Percentiles rank a stretch among this genome's conserved stretches.
Conservation (phyloP, 2,113 vertebrate species). For the Ardeotis arabs region DNA sequence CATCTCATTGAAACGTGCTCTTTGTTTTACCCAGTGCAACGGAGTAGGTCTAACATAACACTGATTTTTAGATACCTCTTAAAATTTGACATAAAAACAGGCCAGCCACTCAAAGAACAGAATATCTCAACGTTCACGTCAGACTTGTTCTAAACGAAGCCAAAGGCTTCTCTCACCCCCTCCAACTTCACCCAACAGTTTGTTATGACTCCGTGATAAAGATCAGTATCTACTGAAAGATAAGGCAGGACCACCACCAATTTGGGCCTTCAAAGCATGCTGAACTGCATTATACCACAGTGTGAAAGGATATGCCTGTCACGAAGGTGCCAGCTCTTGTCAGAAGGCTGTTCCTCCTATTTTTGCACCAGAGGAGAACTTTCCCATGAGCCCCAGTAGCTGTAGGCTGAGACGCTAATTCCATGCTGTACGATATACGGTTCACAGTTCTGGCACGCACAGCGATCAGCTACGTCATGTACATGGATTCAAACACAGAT, state of each 20-base stretch:
- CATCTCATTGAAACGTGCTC: neutral
- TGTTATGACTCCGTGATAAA: slow-evolving; percentile 74
- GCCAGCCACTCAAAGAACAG: neutral
- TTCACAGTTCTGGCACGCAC: accelerated
- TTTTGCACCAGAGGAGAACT: slow-evolving; percentile 1
- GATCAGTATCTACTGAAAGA: slow-evolving; percentile 74
- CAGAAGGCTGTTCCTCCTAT: slow-evolving; percentile 23
- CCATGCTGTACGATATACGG: neutral
- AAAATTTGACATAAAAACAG: neutral
- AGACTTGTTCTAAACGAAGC: neutral
- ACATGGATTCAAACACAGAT: accelerated
- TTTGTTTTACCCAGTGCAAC: neutral
- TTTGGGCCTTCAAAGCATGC: slow-evolving; percentile 71
- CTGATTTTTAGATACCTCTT: neutral
- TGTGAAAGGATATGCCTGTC: slow-evolving; percentile 74
- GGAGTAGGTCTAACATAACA: neutral
- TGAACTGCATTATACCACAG: slow-evolving; percentile 53
- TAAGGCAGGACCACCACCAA: slow-evolving; percentile 68
- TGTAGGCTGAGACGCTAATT: neutral
- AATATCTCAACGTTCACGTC: neutral
- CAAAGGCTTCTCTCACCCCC: slow-evolving; percentile 2
- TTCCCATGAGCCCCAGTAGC: neutral
- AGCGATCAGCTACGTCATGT: accelerated
- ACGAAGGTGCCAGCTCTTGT: slow-evolving; percentile 41
- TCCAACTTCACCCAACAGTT: slow-evolving; percentile 53